A percentile compares a stretch with the other conserved stretches of the same genome.
Evolutionary conservation across 2,888 invertebrate species (phyloP).

Genomic region (Parasteatoda lunata): DNA sequence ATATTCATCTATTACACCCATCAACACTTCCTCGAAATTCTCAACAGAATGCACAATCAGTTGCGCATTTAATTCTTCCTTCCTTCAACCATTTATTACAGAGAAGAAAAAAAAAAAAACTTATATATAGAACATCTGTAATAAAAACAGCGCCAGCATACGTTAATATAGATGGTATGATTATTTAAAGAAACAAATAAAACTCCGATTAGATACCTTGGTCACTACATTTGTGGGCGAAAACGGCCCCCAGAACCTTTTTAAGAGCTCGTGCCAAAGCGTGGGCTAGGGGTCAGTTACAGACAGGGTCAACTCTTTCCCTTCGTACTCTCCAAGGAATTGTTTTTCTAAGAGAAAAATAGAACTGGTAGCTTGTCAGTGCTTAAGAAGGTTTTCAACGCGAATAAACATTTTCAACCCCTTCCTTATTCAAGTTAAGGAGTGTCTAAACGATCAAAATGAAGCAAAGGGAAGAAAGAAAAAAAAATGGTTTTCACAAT

Average conservation of each 20-base stretch:
- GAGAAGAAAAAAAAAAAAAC: too few relatives aligned
- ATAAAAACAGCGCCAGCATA: background rate
- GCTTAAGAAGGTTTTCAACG: slow-evolving; percentile 1
- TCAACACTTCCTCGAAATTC: background rate
- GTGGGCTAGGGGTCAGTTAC: slow-evolving; percentile 31
- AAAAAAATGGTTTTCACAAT: too few relatives aligned
- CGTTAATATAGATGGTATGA: background rate
- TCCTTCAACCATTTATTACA: background rate
- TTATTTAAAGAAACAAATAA: background rate
- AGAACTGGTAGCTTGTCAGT: background rate
- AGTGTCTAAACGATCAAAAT: background rate
- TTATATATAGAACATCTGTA: background rate
- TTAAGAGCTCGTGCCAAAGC: background rate
- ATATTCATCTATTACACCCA: background rate
- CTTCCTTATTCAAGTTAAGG: background rate
- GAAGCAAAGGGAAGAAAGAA: too few relatives aligned
- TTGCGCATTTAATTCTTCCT: background rate
- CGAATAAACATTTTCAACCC: background rate
- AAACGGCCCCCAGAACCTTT: background rate
- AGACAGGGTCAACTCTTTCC: slow-evolving; percentile 10
- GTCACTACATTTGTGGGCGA: background rate
- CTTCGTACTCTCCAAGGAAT: background rate
- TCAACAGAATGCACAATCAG: background rate
- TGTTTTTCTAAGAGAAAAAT: background rate
- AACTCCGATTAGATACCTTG: background rate